Percentiles rank a stretch among this genome's conserved stretches.
phyloP scores from a whole-genome alignment of 2,113 vertebrate genomes.

The Anthoscopus minutus region DNA sequence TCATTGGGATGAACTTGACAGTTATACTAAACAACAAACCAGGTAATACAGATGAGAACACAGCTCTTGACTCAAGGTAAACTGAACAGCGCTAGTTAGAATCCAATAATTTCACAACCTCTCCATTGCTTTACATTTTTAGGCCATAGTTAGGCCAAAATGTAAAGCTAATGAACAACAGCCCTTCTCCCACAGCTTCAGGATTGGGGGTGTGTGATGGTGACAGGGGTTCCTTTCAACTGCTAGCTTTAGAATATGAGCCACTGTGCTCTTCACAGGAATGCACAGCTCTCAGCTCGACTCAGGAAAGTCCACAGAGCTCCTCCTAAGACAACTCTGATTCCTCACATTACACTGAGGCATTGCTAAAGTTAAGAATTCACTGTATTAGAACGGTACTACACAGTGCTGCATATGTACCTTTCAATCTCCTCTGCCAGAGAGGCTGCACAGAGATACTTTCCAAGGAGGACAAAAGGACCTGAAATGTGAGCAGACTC shows the following conservation, averaged over 20 bases:
- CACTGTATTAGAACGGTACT: neutral
- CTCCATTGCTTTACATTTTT: neutral
- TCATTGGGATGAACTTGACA: neutral
- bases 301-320: neutral
- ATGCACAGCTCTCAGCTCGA: neutral
- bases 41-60: neutral
- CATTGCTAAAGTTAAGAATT: neutral
- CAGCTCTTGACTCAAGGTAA: neutral
- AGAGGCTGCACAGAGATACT: neutral
- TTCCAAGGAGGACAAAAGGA: neutral
- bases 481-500: neutral
- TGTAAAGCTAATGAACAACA: neutral
- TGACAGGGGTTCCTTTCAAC: accelerated
- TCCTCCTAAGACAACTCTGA: neutral
- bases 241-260: neutral
- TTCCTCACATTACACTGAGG: neutral
- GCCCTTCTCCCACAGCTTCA: neutral
- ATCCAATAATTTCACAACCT: neutral
- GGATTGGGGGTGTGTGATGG: neutral
- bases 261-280: neutral
- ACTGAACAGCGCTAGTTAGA: neutral
- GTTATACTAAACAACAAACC: neutral
- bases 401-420: neutral
- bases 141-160: neutral
- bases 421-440: neutral